Conservation (phyloP, 2,113 vertebrate species). For the Fulmarus glacialis region DNA sequence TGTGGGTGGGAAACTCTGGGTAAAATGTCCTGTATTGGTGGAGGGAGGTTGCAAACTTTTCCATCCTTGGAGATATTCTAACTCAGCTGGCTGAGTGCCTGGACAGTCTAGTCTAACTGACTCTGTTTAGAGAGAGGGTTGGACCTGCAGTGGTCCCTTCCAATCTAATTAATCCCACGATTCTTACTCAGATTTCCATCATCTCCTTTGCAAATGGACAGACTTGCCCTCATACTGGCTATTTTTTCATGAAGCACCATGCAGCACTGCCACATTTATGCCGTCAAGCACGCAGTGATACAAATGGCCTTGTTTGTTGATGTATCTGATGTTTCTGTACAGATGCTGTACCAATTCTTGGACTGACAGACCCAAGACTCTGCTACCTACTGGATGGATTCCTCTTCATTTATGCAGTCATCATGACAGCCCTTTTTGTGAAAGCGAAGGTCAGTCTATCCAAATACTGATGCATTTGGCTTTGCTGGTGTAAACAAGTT, state of each 20-base stretch:
- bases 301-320: neutral
- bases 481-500: neutral
- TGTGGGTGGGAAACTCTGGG: neutral
- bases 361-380: conserved; percentile 81
- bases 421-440: conserved; percentile 87
- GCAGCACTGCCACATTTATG: neutral
- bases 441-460: conserved; percentile 81
- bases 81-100: neutral
- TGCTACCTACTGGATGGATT: conserved; percentile 90
- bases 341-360: conserved; percentile 47
- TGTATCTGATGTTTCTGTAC: neutral
- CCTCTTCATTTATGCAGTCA: conserved; percentile 84
- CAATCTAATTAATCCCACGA: neutral
- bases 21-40: rapidly evolving
- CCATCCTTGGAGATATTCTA: neutral
- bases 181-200: neutral
- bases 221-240: neutral
- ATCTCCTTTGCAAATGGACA: neutral
- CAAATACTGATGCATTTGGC: neutral
- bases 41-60: neutral
- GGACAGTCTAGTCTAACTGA: neutral
- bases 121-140: neutral
- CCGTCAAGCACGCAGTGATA: neutral
- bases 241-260: rapidly evolving
- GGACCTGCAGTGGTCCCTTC: neutral